Conservation (phyloP, 2,113 vertebrate genomes). For the Neoarius graeffei region DNA sequence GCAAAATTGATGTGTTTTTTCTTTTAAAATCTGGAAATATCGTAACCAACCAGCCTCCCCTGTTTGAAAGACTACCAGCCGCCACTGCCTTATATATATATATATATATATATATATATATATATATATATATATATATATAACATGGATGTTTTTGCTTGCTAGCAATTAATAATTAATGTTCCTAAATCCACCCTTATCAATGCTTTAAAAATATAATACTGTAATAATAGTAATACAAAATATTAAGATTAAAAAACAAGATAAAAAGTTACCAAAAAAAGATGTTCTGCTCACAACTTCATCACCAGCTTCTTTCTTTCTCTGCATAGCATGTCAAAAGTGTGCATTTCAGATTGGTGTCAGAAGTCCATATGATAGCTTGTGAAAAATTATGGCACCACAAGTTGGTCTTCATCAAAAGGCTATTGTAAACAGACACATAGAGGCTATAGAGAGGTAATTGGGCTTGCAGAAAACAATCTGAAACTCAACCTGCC, state of each 20-base stretch:
- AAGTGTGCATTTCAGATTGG: conserved; percentile 30
- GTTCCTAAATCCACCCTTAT: too few species aligned
- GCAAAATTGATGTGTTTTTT: too few species aligned
- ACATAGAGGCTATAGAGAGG: conserved; percentile 39
- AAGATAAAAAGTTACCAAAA: background rate
- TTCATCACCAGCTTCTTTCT: background rate
- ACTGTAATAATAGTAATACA: too few species aligned
- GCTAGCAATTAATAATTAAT: too few species aligned
- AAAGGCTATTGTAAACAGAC: conserved; percentile 53
- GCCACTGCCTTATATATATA: rapidly evolving
- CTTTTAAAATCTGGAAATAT: too few species aligned
- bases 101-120: too few species aligned
- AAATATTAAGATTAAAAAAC: too few species aligned
- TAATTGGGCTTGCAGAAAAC: conserved; percentile 25
- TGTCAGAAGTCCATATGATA: conserved; percentile 42
- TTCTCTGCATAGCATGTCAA: background rate
- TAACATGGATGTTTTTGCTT: too few species aligned
- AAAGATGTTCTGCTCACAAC: conserved; percentile 14
- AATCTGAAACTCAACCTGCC: conserved; percentile 36
- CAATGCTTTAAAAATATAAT: too few species aligned
- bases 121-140: too few species aligned
- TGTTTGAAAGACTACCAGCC: too few species aligned
- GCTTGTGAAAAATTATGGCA: conserved; percentile 56
- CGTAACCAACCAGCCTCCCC: too few species aligned
- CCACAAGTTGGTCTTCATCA: conserved; percentile 51